Base-by-base conservation (phyloP, 1,140 invertebrate species). In the Eupeodes corollae region DNA sequence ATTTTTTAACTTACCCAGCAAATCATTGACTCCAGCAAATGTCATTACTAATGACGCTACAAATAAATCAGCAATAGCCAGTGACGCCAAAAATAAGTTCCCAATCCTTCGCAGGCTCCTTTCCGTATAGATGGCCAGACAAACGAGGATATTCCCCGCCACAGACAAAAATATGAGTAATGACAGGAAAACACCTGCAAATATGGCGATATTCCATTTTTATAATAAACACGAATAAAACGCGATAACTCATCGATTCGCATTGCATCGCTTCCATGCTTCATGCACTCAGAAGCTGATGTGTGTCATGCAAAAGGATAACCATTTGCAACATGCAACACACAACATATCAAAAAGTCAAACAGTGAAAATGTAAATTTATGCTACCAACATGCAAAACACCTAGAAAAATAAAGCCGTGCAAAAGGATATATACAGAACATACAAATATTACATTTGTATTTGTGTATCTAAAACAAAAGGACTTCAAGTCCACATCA, bases 11-110 rank as follows among this genome's bases (percentile, higher is more conserved):
- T 60, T 55, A 70, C 77, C 79, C 45, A 84, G 71, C 30, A 91
- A 75, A 69, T 91, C 87, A 70, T 91, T 91, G 55, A 89, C 82
- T 39, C 86, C 81, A 33, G 87, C 88, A 60, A 93, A 92, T 19
- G 88, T 90, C 90, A 93, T 93, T 48, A 96, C 92, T 57, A 94
- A 77, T 42, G 85, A 86, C 32, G 93, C 93, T 18, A 98, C 91
- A 57, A 96, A 84, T 53, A 97, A 82, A 70, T 98, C 94, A 40
- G 93, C 92, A 49, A 97, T 88, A 18, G 93, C 93, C 52, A 98
- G 73, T 5, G 91, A 96, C 16, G 92, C 92, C 56, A 97, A 77
- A 72, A 97, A 97, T 50, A 96, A 78, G 70, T 97, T 97, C 45
- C 91, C 91, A 54, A 96, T 88, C 58, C 90, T 78, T 58, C 92